A percentile compares a stretch with the other conserved stretches of the same genome.
phyloP scores from a whole-genome alignment of 2,113 vertebrate species.

The Chlamydotis undulata region DNA sequence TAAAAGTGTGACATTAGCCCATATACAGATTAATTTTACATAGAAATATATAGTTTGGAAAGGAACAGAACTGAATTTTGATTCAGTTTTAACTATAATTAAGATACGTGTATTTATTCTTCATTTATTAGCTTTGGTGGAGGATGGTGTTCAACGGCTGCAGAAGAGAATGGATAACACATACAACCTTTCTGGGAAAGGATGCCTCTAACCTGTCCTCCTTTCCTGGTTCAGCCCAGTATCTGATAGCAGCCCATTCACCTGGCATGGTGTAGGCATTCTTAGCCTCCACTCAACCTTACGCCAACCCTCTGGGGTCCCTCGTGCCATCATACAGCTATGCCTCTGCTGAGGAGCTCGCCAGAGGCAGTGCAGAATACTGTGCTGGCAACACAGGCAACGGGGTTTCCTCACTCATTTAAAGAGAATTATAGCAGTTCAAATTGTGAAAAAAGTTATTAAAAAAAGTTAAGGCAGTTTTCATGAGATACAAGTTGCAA shows the following conservation, averaged over 20 bases:
- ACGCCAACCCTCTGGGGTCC: neutral
- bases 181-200: neutral
- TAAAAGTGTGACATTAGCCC: neutral
- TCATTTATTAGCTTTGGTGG: neutral
- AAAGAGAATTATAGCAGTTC: neutral
- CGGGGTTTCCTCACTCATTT: neutral
- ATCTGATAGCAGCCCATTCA: neutral
- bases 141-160: neutral
- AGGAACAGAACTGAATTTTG: neutral
- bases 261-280: neutral
- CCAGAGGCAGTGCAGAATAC: neutral
- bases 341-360: neutral
- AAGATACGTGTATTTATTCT: neutral
- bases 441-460: neutral
- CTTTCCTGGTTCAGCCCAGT: neutral
- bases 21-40: neutral
- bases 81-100: neutral
- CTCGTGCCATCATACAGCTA: fast-evolving
- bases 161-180: neutral
- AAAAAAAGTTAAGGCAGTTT: neutral
- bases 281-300: neutral
- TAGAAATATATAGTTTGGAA: neutral
- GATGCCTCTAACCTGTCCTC: neutral
- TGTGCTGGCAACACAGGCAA: neutral
- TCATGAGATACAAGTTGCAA: neutral